Conservation (phyloP, 2,888 invertebrate genomes). For the Aporophyla lueneburgensis region DNA sequence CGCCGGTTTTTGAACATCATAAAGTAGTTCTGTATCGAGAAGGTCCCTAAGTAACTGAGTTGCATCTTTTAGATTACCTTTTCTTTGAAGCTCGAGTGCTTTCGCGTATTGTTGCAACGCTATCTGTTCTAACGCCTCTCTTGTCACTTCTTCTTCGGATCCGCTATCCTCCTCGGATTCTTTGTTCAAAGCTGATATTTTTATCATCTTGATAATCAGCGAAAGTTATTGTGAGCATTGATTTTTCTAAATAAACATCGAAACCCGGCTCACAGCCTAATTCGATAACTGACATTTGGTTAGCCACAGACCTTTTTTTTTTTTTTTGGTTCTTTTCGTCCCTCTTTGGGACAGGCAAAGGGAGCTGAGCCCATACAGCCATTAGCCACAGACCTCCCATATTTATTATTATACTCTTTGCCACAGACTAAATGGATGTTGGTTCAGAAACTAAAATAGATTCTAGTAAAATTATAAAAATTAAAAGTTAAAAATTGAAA, state of each 20-base stretch:
- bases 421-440: not conserved
- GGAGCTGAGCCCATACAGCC: too few relatives aligned
- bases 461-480: not conserved
- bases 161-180: slow-evolving; percentile 91
- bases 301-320: not conserved
- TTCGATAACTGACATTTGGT: slow-evolving; percentile 22
- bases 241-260: slow-evolving; percentile 40
- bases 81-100: slow-evolving; percentile 93
- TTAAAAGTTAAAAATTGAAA: too few relatives aligned
- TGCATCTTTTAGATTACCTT: slow-evolving; percentile 92
- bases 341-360: too few relatives aligned
- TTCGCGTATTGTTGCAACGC: slow-evolving; percentile 95
- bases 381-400: not conserved
- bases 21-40: slow-evolving; percentile 91
- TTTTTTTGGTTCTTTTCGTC: too few relatives aligned
- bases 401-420: not conserved
- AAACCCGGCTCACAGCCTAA: slow-evolving; percentile 29
- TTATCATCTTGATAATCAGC: slow-evolving; percentile 85
- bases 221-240: slow-evolving; percentile 23
- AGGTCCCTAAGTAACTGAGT: slow-evolving; percentile 93
- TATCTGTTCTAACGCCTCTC: slow-evolving; percentile 94
- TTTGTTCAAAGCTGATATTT: slow-evolving; percentile 93
- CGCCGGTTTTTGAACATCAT: slow-evolving; percentile 88
- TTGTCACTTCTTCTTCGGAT: slow-evolving; percentile 87
- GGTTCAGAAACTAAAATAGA: slow-evolving; percentile 8